Conservation (phyloP, 2,113 vertebrate species). For the Sinosuthora webbiana region DNA sequence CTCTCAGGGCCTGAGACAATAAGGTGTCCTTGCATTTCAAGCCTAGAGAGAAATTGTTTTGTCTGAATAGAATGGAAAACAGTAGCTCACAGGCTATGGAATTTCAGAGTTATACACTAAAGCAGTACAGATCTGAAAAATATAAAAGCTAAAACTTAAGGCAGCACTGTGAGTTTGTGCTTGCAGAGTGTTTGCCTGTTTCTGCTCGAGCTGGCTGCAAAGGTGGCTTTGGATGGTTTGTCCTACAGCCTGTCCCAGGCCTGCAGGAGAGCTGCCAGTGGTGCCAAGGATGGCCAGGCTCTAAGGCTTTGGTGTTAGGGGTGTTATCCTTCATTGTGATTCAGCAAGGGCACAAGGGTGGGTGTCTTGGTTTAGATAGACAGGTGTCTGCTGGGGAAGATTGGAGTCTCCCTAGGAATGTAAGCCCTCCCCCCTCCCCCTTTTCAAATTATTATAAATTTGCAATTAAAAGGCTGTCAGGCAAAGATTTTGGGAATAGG, state of each 20-base stretch:
- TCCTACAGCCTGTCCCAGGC: not conserved
- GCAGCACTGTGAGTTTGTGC: not conserved
- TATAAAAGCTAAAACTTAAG: not conserved
- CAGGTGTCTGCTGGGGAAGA: no score
- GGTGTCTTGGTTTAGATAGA: not conserved
- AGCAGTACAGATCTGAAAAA: not conserved
- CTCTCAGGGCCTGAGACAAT: rapidly evolving
- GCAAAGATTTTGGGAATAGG: no score
- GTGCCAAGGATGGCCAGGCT: not conserved
- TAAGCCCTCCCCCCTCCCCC: no score
- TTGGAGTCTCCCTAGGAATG: no score
- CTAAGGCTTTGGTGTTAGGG: not conserved
- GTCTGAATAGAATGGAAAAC: not conserved
- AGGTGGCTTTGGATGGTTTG: not conserved
- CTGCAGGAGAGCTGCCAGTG: not conserved
- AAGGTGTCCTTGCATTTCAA: not conserved
- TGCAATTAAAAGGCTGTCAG: no score
- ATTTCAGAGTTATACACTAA: not conserved
- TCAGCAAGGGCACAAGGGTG: not conserved
- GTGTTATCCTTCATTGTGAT: not conserved
- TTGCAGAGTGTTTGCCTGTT: not conserved
- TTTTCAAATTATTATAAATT: no score
- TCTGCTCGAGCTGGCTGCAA: not conserved
- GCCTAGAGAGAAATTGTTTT: not conserved
- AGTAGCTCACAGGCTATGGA: not conserved